Base-by-base conservation (phyloP, 92 coral and sea anemone genomes). In the Siderastrea siderea region DNA sequence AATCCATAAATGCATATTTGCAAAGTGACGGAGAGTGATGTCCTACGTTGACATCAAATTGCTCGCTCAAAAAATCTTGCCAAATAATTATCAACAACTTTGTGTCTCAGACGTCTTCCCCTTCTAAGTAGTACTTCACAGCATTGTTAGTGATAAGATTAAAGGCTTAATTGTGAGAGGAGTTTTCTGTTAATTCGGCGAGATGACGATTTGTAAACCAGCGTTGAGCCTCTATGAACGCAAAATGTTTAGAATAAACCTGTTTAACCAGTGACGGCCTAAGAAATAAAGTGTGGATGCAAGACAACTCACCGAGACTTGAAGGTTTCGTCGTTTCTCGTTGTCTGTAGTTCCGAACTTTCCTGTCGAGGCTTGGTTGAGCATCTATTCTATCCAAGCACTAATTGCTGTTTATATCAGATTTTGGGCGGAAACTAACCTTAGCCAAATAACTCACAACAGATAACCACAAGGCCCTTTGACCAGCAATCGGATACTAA, bases 391-490 rank as follows among this genome's bases (percentile, higher is more conserved):
- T 11, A 44, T 79, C 52, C 80, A 72, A 64, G 72, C 11, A 47
- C 14, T 43, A 58, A 64, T 67, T 15, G 45, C 72, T 55, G 78
- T 61, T 73, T 84, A 84, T 84, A 84, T 84, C 64, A 49, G 62
- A 76, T 73, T 52, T 6, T 45, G 87, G 63, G 87, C 87, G 87
- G 80, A 84, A 73, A 84, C 38, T 52, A 51, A 12, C 44, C 60
- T 71, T 65, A 50, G 69, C 26, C 70, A 38, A 62, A 72, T 84
- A 61, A 60, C 87, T 43, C 17, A 50, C 12, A 45, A 49, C 46
- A 72, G 87, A 84, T 84, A 84, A 84, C 87, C 87, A 61, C 72
- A 45, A 61, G 87, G 74, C 87, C 79, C 74, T 47, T 63, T 75
- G 57, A 52, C 55, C 9, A 44, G 78, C 68, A 82, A 82, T 82